These are phyloP conservation scores for Dorcus parallelipipedus DNA, from an alignment of 2,888 invertebrate species.

Conservation along the genomic window DNA sequence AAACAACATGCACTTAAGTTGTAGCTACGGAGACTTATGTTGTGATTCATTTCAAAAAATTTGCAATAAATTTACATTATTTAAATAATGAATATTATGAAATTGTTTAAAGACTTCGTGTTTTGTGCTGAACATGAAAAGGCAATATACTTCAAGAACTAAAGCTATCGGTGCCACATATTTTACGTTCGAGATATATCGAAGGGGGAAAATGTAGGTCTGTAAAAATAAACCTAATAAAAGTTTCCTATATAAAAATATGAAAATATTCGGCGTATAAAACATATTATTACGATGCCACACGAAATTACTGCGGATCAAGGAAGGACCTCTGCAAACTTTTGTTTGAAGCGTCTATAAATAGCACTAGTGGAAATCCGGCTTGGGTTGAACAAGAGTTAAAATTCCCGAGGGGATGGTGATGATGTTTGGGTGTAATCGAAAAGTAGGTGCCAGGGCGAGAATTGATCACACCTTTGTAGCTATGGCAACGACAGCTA, in stretches of 20 bases:
- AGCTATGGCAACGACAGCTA: conserved; percentile 22
- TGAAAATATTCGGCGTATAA: neutral
- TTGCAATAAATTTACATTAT: too few relatives aligned
- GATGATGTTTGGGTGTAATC: conserved; percentile 12
- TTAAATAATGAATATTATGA: too few relatives aligned
- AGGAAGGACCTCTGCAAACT: neutral
- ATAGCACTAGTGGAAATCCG: too few relatives aligned
- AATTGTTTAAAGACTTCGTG: too few relatives aligned
- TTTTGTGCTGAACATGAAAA: too few relatives aligned
- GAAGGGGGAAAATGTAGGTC: neutral
- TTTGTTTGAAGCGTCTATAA: neutral
- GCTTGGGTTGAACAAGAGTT: neutral
- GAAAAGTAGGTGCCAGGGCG: conserved; percentile 19
- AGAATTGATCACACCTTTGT: conserved; percentile 29
- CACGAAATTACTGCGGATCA: neutral
- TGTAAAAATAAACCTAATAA: neutral
- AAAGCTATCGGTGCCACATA: neutral
- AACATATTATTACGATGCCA: neutral
- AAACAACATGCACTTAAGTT: too few relatives aligned
- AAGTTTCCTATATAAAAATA: neutral
- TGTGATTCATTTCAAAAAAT: too few relatives aligned
- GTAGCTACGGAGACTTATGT: too few relatives aligned
- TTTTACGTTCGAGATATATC: neutral
- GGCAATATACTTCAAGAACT: neutral
- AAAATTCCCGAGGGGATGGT: conserved; percentile 4